Percentiles rank a stretch among this genome's conserved stretches.
Evolutionary conservation across 30 jellyfish, hydroid and myxozoan genomes (phyloP).

Genomic region (Aurelia coerulea): DNA sequence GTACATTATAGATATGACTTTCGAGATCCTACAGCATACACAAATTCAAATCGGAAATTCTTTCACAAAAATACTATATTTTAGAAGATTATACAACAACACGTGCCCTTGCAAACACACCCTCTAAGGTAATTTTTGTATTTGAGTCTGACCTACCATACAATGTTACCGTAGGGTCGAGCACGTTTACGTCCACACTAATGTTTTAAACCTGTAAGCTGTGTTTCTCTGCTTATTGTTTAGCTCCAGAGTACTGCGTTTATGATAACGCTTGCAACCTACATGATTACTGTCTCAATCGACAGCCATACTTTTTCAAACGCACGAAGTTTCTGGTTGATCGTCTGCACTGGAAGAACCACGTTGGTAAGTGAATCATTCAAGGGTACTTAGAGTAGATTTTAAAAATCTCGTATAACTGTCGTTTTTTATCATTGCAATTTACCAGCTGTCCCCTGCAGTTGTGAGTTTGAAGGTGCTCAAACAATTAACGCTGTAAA

Average conservation of each 20-base stretch:
- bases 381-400: neutral
- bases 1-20: too few relatives aligned
- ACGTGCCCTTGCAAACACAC: neutral
- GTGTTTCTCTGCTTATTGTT: neutral
- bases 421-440: neutral
- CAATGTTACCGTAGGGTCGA: constrained; percentile 2
- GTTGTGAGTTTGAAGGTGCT: neutral
- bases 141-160: neutral
- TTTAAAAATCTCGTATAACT: neutral
- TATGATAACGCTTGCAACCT: constrained; percentile 34
- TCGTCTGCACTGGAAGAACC: constrained; percentile 16
- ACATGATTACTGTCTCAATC: constrained; percentile 15
- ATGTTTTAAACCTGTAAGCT: neutral
- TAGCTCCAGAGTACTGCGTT: constrained; percentile 27
- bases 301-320: constrained; percentile 8
- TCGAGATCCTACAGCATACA: neutral
- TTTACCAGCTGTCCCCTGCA: neutral
- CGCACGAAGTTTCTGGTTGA: constrained; percentile 10
- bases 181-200: neutral
- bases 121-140: neutral
- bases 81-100: neutral
- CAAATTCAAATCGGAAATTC: neutral
- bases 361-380: constrained; percentile 10
- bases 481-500: neutral
- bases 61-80: neutral